Evolutionary conservation across 2,797 vertebrate species (phyloP), one percentile per base, ranked within the genome.

Genomic region (Pelodytes ibericus): DNA sequence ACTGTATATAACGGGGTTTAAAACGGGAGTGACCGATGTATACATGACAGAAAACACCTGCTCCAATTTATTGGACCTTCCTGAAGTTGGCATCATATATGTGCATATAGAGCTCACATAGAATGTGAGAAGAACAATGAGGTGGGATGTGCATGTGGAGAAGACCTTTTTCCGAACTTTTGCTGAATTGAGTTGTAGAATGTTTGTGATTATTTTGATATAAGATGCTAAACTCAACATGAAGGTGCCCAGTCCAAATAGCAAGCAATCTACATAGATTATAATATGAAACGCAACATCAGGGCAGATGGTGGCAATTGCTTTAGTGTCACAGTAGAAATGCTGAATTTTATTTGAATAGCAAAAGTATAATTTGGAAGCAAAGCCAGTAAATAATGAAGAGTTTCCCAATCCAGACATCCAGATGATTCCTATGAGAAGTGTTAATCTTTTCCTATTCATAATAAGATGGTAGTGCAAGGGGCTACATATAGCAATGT

Each of bases 101-200:
- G 83, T 5, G 62, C 83, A 77, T 41, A 68, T 75, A 2, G 82
- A 73, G 27, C 74, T 39, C 18, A 82, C 81, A 9, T 83, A 83
- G 65, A 88, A 94, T 0, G 92, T 70, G 30, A 72, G 71, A 27
- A 83, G 81, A 10, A 85, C 75, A 4, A 77, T 81, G 39, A 82
- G 79, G 39, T 84, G 84, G 60, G 84, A 84, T 3, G 80, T 88
- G 20, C 92, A 93, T 8, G 91, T 93, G 20, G 89, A 92, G 8
- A 92, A 41, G 53, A 88, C 82, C 63, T 93, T 93, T 1, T 3
- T 15, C 8, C 62, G 15, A 24, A 31, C 53, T 0, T 63, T 27
- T 0, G 47, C 66, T 0, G 73, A 76, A 27, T 27, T 61, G 18
- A 81, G 82, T 7, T 51, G 65, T 16, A 82, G 44, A 41, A 84